Evolutionary conservation across 1,140 invertebrate genomes (phyloP).

Genomic region (Brachionus calyciflorus): DNA sequence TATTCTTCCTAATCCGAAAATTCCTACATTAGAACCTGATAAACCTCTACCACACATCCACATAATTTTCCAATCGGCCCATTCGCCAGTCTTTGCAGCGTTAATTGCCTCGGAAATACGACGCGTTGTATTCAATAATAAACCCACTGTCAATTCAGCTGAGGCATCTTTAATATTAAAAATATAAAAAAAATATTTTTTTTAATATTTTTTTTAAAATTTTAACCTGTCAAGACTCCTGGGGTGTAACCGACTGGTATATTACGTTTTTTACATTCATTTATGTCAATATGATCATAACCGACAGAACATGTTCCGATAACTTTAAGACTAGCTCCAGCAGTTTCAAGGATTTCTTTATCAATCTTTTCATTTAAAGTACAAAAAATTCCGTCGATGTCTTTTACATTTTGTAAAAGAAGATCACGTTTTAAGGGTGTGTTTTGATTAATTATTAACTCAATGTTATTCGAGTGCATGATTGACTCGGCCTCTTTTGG

Average conservation of each 20-base stretch:
- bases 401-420: not conserved
- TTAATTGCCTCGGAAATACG: conserved; percentile 71
- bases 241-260: conserved; percentile 78
- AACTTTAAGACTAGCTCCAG: conserved; percentile 54
- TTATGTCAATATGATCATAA: conserved; percentile 64
- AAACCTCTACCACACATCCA: conserved; percentile 40
- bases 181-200: conserved; percentile 79
- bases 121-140: conserved; percentile 76
- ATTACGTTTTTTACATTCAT: conserved; percentile 57
- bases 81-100: conserved; percentile 28
- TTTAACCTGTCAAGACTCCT: not conserved
- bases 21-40: conserved; percentile 47
- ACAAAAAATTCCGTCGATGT: conserved; percentile 1
- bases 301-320: conserved; percentile 87
- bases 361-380: conserved; percentile 40
- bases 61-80: conserved; percentile 22
- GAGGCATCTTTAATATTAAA: conserved; percentile 63
- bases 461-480: conserved; percentile 3
- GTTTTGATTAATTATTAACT: conserved; percentile 28
- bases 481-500: conserved; percentile 1
- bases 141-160: conserved; percentile 78
- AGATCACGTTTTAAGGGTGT: not conserved
- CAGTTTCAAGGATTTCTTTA: not conserved
- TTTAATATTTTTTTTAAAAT: conserved; percentile 83
- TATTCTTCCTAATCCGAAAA: conserved; percentile 49